Base-by-base conservation (phyloP, 2,888 invertebrate species). In the Diplolepis rosae region DNA sequence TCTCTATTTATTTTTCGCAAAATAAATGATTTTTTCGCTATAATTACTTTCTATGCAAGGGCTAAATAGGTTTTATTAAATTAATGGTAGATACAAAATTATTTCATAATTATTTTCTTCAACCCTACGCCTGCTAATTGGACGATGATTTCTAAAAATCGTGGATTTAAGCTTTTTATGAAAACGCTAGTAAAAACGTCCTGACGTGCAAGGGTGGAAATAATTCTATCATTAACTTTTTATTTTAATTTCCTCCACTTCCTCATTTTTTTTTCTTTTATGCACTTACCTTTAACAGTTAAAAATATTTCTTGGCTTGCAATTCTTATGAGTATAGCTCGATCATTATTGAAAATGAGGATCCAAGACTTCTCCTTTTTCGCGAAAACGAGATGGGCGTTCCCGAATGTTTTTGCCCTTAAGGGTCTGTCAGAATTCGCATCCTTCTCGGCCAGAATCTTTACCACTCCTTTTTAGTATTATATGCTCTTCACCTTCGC, bases 341-440 rank as follows among this genome's bases (percentile, higher is more conserved):
- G 61, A 39, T 61, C 61, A 61, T 61, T 61, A 61, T 61, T 35
- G 61, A 24, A 61, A 61, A 61, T 61, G 39, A 61, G 27, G 39
- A 39, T 22, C n/a, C 61, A 24, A 24, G 61, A 24, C 39, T 39
- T 39, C 61, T 27, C 39, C 35, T 61, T 39, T 22, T 61, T 61
- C 61, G 61, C 39, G 61, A 61, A 39, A 61, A 61, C 39, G 22
- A 61, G 61, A n/a, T 39, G 61, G 61, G 39, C 61, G 61, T 61
- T 39, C 22, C 39, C 39, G 48, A 39, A 24, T 61, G n/a, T 39
- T 61, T 61, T 27, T 39, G 7, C 39, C 13, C 27, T 39, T 5
- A 3, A 24, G 5, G 61, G 24, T 24, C 39, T n/a, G 2, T 24
- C 13, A 7, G 24, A 35, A 61, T 61, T 61, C 61, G 24, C 13